Base-by-base conservation (phyloP, 2,113 vertebrate genomes). In the Galeopterus variegatus region DNA sequence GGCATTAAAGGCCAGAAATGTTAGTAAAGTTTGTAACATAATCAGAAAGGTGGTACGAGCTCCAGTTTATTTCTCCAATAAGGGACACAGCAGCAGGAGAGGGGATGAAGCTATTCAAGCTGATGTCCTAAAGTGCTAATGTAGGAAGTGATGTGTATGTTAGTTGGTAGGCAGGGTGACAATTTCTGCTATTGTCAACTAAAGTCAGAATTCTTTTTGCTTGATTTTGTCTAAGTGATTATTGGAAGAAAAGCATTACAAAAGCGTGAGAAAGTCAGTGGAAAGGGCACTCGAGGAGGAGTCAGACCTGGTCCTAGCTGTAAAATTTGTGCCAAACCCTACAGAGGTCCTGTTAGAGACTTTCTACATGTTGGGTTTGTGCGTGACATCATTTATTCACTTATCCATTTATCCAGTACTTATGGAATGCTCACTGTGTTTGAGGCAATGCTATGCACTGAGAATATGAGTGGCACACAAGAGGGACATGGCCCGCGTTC, bases 21-120 rank as follows among this genome's bases (percentile, higher is more conserved):
- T 72, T 88, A 88, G 92, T 56, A 73, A 77, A 87, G 21, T 95
- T 95, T 94, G 64, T n/a, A 13, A 6, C 45, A 48, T 84, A 70
- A 64, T 89, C 56, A 62, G 60, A 65, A 54, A 72, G 56, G 62
- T 36, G 65, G 70, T 12, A 17, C 1, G 41, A 28, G n/a, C 24
- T 93, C 86, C 45, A 24, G 69, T 81, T 92, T 88, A 76, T 64
- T 28, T 41, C 36, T 90, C 93, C 56, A 62, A 33, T 31, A 48
- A 45, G 36, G 24, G 48, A 70, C 67, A 88, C 19, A 58, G 26
- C 1, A 21, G 41, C 65, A 75, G 54, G 56, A 60, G 36, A 81
- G 41, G 28, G 3, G 52, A 19, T 11, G 10, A 41, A 60, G 50
- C 11, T 64, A 15, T 84, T 70, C 10, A 41, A 77, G 36, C n/a